These are phyloP conservation scores for Lucifuga dentata DNA, from an alignment of 2,113 vertebrate species.

Conservation along the genomic window DNA sequence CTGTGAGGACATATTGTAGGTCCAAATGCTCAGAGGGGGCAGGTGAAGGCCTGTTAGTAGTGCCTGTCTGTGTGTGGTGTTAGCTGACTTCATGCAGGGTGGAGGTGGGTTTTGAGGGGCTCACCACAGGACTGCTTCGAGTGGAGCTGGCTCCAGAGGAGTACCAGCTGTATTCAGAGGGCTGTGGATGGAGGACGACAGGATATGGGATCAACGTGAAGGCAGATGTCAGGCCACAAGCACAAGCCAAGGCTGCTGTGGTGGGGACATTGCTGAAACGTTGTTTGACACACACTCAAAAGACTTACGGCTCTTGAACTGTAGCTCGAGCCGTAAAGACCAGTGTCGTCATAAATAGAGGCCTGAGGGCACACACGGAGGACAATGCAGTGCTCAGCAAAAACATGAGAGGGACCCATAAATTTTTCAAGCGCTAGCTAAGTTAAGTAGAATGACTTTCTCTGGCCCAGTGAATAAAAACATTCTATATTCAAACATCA, in stretches of 20 bases:
- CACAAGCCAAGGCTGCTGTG: slow-evolving; percentile 25
- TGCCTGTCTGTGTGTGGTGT: slow-evolving; percentile 25
- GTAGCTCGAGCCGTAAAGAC: slow-evolving; percentile 82
- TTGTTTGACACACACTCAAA: slow-evolving; percentile 29
- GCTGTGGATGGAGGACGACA: slow-evolving; percentile 78
- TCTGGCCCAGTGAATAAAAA: slow-evolving; percentile 34
- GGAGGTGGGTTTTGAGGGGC: slow-evolving; percentile 59
- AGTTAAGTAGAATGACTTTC: slow-evolving; percentile 14
- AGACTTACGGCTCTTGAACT: slow-evolving; percentile 90
- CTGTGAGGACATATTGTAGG: neutral
- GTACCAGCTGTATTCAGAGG: slow-evolving; percentile 92
- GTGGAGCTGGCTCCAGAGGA: slow-evolving; percentile 91
- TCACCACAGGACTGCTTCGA: slow-evolving; percentile 94
- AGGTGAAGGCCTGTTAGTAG: slow-evolving; percentile 34
- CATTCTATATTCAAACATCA: slow-evolving; percentile 16
- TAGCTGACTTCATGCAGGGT: slow-evolving; percentile 54
- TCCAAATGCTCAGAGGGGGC: neutral
- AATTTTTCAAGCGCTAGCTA: slow-evolving; percentile 29
- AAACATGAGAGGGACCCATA: slow-evolving; percentile 29
- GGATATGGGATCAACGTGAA: slow-evolving; percentile 73
- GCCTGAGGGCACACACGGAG: slow-evolving; percentile 82
- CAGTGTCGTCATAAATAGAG: slow-evolving; percentile 84
- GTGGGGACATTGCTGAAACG: slow-evolving; percentile 28
- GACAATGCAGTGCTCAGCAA: slow-evolving; percentile 63
- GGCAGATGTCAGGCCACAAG: slow-evolving; percentile 35